Evolutionary conservation across 2,797 vertebrate genomes (phyloP).

Genomic region (Dromococcyx pavoninus): DNA sequence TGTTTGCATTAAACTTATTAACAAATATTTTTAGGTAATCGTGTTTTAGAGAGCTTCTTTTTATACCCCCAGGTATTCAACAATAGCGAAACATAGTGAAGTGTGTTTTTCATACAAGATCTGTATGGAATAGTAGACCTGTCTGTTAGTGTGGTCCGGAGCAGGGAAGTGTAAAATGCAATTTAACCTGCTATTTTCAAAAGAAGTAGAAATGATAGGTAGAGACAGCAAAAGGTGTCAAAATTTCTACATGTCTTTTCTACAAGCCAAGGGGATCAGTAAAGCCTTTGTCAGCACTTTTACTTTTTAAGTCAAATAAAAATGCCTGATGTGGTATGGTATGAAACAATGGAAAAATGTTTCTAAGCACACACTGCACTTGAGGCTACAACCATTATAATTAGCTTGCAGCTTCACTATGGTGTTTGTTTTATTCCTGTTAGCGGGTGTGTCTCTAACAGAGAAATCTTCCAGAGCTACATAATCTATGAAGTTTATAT

Average conservation of each 20-base stretch:
- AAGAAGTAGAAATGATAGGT: neutral
- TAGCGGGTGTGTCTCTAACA: constrained; percentile 32
- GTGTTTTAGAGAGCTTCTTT: constrained; percentile 55
- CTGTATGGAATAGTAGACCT: neutral
- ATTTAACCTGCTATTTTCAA: neutral
- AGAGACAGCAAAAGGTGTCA: neutral
- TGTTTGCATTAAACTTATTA: constrained; percentile 73
- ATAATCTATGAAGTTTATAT: constrained; percentile 1
- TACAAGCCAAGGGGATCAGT: neutral
- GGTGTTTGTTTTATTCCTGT: neutral
- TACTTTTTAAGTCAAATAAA: neutral
- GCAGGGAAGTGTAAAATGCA: constrained; percentile 14
- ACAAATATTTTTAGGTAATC: constrained; percentile 72
- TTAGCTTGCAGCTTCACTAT: constrained; percentile 50
- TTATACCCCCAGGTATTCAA: constrained; percentile 56
- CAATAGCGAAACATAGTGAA: constrained; percentile 58
- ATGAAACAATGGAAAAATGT: neutral
- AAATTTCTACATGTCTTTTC: neutral
- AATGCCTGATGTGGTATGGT: neutral
- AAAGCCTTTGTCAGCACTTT: constrained; percentile 32
- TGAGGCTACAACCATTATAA: constrained; percentile 58
- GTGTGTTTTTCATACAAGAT: constrained; percentile 5
- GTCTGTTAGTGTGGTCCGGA: constrained; percentile 15
- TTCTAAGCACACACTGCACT: constrained; percentile 42
- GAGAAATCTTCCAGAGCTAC: constrained; percentile 34